Conservation (phyloP, 2,888 invertebrate species). For the Heteromyza rotundicornis region DNA sequence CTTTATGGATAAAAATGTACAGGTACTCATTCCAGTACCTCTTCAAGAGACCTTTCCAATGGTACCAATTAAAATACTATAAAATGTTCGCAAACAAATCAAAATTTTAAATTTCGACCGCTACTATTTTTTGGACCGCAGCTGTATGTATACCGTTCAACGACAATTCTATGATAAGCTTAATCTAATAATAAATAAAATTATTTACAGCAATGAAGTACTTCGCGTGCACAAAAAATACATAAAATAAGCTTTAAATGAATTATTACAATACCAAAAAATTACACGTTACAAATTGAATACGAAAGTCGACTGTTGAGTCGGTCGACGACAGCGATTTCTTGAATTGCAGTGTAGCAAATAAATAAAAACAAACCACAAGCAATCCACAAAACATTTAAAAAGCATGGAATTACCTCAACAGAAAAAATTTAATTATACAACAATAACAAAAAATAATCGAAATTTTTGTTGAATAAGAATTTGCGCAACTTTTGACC, state of each 20-base stretch:
- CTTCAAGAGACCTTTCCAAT: too few species aligned
- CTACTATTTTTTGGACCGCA: too few species aligned
- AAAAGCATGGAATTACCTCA: neutral
- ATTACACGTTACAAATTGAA: neutral
- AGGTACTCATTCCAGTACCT: too few species aligned
- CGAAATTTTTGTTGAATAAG: neutral
- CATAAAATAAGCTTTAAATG: too few species aligned
- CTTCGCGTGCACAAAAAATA: neutral
- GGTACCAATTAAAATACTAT: too few species aligned
- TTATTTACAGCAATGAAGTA: too few species aligned
- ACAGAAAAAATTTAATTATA: neutral
- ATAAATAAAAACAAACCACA: too few species aligned
- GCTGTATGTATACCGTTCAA: neutral
- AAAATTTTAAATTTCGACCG: too few species aligned
- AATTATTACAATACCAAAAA: too few species aligned
- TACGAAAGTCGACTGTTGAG: neutral
- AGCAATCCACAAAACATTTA: neutral
- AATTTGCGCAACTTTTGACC: constrained; percentile 32
- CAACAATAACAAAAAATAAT: neutral
- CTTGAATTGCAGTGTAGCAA: neutral
- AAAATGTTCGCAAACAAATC: too few species aligned
- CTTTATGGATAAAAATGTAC: too few species aligned
- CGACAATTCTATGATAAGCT: neutral
- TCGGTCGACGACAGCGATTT: neutral
- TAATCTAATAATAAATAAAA: neutral